These are phyloP conservation scores for Uria aalge DNA, from an alignment of 2,113 vertebrate species.

Conservation along the genomic window DNA sequence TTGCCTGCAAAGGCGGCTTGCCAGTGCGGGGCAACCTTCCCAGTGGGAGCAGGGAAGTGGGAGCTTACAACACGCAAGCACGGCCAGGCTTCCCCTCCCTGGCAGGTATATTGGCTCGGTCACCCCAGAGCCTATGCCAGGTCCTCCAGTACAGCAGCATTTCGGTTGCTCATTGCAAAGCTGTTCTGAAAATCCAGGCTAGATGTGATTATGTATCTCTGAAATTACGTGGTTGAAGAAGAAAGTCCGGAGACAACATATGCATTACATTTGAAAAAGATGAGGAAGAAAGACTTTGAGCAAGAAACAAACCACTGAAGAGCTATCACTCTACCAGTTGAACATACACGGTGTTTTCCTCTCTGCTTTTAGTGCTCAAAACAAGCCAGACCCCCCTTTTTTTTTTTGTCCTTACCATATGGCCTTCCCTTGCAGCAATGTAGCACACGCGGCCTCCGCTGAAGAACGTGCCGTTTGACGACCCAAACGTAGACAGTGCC, in stretches of 20 bases:
- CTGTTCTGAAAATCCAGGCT: background rate
- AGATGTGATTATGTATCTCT: background rate
- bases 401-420: conserved; percentile 78
- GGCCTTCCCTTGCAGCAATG: conserved; percentile 88
- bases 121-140: background rate
- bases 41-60: background rate
- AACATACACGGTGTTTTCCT: background rate
- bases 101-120: background rate
- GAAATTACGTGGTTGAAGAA: background rate
- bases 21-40: background rate
- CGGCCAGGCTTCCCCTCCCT: background rate
- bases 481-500: conserved; percentile 85
- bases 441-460: conserved; percentile 82
- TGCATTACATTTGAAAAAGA: background rate
- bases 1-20: background rate
- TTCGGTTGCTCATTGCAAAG: background rate
- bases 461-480: conserved; percentile 83
- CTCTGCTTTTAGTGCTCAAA: background rate
- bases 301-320: background rate
- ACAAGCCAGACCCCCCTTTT: background rate
- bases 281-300: background rate
- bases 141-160: background rate
- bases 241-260: background rate
- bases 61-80: background rate
- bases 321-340: background rate